Base-by-base conservation (phyloP, 2,888 invertebrate species). In the Mylabris sibirica region DNA sequence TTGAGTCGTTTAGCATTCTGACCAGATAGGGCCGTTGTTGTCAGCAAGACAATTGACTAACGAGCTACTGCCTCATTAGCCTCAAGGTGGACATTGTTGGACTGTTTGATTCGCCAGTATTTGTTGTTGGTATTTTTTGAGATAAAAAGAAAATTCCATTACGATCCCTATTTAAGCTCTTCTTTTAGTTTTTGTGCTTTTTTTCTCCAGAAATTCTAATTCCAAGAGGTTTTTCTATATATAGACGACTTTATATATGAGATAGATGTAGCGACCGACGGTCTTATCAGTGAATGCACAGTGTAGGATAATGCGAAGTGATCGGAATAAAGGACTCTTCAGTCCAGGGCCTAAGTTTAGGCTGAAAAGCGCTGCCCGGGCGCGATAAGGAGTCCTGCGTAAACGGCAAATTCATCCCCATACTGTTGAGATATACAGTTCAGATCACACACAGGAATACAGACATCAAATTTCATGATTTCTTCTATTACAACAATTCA, bases 291-390 rank as follows among this genome's bases (percentile, higher is more conserved):
- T 72, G 74, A 74, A 77, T 79, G 77, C 79, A 79, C 80, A 81
- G 79, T 76, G 77, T 81, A 82, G 82, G 82, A 83, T 82, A 82
- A 82, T 83, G 79, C 81, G 77, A 76, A 78, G 80, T 79, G 82
- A 81, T 81, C 79, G 79, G 81, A 81, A 81, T 81, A 80, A 82
- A 82, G 77, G 81, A 79, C 76, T 78, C 76, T 76, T 71, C 73
- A 75, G 75, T 74, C 73, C 72, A 69, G 73, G 77, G 78, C 77
- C 77, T 76, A 77, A 79, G 30, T 30, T 81, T 81, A 80, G 81
- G 79, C 81, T 79, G 79, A 79, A 80, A 81, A 81, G 81, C 78
- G 80, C 83, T 83, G 83, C 78, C 80, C 77, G 77, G 78, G 78
- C 75, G 81, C 81, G 83, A 83, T 83, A 83, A 83, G 83, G 77